Evolutionary conservation across 1,140 invertebrate species (phyloP).

Genomic region (Rhizoglyphus robini): DNA sequence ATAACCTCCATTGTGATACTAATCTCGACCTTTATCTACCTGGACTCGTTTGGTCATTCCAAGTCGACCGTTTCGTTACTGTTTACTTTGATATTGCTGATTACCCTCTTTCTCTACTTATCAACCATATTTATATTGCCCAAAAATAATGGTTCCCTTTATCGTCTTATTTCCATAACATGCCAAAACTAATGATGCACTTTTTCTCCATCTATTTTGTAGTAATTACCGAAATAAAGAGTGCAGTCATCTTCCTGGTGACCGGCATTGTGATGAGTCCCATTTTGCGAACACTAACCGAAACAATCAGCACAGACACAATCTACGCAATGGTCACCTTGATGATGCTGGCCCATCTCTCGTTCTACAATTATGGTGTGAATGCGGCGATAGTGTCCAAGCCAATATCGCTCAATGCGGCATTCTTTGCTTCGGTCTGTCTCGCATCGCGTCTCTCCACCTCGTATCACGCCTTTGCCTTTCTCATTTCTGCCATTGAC

Average conservation of each 20-base stretch:
- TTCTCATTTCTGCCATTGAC: constrained; percentile 67
- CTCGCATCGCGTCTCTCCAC: constrained; percentile 73
- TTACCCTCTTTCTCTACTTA: constrained; percentile 25
- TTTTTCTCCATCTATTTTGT: neutral
- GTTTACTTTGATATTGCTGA: constrained; percentile 39
- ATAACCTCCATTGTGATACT: constrained; percentile 61
- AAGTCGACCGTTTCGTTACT: constrained; percentile 45
- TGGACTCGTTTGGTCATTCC: constrained; percentile 50
- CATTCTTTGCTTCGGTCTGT: constrained; percentile 82
- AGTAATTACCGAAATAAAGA: constrained; percentile 30
- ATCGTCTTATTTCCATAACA: constrained; percentile 20
- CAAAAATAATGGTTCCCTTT: constrained; percentile 15
- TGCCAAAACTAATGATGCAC: constrained; percentile 7
- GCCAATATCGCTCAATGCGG: constrained; percentile 68
- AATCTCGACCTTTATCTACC: constrained; percentile 53
- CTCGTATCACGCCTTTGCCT: constrained; percentile 68
- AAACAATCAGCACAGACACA: constrained; percentile 89
- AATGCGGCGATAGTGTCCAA: constrained; percentile 52
- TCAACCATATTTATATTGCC: constrained; percentile 24
- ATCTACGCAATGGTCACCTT: constrained; percentile 79
- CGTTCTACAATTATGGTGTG: constrained; percentile 81
- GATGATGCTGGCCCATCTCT: constrained; percentile 71
- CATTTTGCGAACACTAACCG: constrained; percentile 81
- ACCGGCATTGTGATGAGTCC: constrained; percentile 76
- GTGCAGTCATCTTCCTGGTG: constrained; percentile 50